Percentiles rank a stretch among this genome's conserved stretches.
Conservation (phyloP, 2,797 vertebrate species). For the Arnoldichthys spilopterus region DNA sequence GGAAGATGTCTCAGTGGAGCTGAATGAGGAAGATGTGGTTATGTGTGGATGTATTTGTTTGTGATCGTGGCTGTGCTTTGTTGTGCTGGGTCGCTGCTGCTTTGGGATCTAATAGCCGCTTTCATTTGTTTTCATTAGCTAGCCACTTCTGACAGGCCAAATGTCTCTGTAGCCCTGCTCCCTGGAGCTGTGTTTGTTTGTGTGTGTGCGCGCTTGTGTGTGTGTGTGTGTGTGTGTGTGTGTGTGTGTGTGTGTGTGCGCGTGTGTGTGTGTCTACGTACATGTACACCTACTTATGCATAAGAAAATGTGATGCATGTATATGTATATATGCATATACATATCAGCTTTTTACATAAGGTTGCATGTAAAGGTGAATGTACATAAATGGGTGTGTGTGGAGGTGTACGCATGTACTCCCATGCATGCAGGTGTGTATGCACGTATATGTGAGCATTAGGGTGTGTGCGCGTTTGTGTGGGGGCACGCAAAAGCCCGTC, state of each 20-base stretch:
- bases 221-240: conserved; percentile 1
- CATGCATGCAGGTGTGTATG: too few relatives aligned
- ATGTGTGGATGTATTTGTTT: conserved; percentile 10
- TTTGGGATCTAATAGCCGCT: conserved; percentile 41
- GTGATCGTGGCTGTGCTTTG: not conserved
- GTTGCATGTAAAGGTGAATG: too few relatives aligned
- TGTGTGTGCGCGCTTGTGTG: not conserved
- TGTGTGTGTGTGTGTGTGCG: conserved; percentile 10
- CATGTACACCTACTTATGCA: not conserved
- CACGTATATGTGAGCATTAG: too few relatives aligned
- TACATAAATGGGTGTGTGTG: too few relatives aligned
- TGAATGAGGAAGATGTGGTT: conserved; percentile 22
- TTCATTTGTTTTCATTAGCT: conserved; percentile 66
- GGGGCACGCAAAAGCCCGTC: too few relatives aligned
- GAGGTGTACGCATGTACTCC: too few relatives aligned
- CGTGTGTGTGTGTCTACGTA: conserved; percentile 14
- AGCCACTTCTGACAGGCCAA: conserved; percentile 61
- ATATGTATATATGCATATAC: too few relatives aligned
- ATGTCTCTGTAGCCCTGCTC: conserved; percentile 48
- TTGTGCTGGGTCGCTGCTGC: conserved; percentile 43
- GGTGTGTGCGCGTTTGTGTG: too few relatives aligned
- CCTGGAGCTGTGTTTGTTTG: conserved; percentile 34
- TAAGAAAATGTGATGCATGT: too few relatives aligned
- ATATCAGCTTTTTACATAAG: too few relatives aligned
- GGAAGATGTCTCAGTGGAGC: conserved; percentile 35